Evolutionary conservation across 2,113 vertebrate species (phyloP).

Genomic region (Galemys pyrenaicus): DNA sequence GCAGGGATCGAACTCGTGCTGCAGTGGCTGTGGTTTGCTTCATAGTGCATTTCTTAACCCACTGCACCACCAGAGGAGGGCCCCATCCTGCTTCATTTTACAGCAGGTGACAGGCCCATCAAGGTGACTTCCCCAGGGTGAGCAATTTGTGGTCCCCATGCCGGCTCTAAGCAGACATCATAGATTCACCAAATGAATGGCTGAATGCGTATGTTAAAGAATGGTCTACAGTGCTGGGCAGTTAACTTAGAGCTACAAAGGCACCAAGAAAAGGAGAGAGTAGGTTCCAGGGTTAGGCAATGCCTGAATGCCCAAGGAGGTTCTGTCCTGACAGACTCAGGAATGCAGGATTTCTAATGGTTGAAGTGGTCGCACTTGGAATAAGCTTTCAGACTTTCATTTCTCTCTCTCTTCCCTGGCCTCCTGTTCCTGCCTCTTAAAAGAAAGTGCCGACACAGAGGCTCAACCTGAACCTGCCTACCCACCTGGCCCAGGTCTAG

Average conservation of each 20-base stretch:
- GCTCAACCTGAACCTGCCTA: rapidly evolving
- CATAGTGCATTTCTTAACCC: too few relatives aligned
- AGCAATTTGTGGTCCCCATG: background rate
- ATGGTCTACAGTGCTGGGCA: too few relatives aligned
- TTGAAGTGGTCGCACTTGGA: background rate
- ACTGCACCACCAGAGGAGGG: too few relatives aligned
- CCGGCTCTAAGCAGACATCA: background rate
- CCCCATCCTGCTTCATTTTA: background rate
- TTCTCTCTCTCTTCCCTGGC: background rate
- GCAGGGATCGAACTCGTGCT: too few relatives aligned
- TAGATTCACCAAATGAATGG: background rate
- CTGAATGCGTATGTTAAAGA: background rate
- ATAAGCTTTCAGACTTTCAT: background rate
- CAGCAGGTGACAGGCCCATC: background rate
- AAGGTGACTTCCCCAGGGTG: background rate
- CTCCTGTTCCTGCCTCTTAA: background rate
- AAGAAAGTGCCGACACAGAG: too few relatives aligned
- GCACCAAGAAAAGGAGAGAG: background rate
- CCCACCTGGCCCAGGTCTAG: constrained; percentile 90
- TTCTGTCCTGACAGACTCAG: background rate
- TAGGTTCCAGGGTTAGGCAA: background rate
- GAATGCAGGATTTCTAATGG: background rate
- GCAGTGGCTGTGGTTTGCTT: too few relatives aligned
- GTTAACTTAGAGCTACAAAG: background rate
- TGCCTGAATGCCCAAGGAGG: background rate